These are phyloP conservation scores for Panorpa germanica DNA, from an alignment of 2,888 invertebrate genomes.

Conservation along the genomic window DNA sequence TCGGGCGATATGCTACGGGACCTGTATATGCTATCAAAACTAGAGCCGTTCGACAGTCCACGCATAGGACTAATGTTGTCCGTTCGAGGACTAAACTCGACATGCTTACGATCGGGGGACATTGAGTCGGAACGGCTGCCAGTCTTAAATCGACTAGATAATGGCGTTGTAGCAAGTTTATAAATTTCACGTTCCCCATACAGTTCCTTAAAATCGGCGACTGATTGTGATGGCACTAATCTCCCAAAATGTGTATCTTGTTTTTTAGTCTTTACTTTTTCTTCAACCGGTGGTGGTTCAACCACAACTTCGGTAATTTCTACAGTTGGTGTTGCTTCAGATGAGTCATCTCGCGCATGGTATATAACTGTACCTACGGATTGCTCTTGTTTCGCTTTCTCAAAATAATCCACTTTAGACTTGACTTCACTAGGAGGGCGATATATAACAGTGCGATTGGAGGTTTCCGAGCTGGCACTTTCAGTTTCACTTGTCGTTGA, in stretches of 20 bases:
- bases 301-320: slow-evolving; percentile 15
- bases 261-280: slow-evolving; percentile 25
- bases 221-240: slow-evolving; percentile 18
- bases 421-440: slow-evolving; percentile 41
- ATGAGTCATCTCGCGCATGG: slow-evolving; percentile 31
- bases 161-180: slow-evolving; percentile 20
- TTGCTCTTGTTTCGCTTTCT: slow-evolving; percentile 37
- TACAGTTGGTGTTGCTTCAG: too few species aligned
- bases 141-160: slow-evolving; percentile 21
- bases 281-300: slow-evolving; percentile 29
- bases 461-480: slow-evolving; percentile 52
- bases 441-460: slow-evolving; percentile 47
- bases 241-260: slow-evolving; percentile 22
- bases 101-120: slow-evolving; percentile 7
- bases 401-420: slow-evolving; percentile 64
- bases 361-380: slow-evolving; percentile 29
- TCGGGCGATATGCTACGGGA: slow-evolving; percentile 59
- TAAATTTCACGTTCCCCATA: slow-evolving; percentile 52
- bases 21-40: slow-evolving; percentile 44
- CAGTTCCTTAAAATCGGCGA: slow-evolving; percentile 55
- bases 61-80: slow-evolving; percentile 9
- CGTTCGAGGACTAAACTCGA: slow-evolving; percentile 8
- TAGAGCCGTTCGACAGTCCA: slow-evolving; percentile 27
- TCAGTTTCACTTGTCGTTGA: slow-evolving; percentile 47
- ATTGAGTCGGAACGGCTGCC: slow-evolving; percentile 4